Evolutionary conservation across 2,797 vertebrate species (phyloP), one percentile per base, ranked within the genome.

Genomic region (Helarctos malayanus): DNA sequence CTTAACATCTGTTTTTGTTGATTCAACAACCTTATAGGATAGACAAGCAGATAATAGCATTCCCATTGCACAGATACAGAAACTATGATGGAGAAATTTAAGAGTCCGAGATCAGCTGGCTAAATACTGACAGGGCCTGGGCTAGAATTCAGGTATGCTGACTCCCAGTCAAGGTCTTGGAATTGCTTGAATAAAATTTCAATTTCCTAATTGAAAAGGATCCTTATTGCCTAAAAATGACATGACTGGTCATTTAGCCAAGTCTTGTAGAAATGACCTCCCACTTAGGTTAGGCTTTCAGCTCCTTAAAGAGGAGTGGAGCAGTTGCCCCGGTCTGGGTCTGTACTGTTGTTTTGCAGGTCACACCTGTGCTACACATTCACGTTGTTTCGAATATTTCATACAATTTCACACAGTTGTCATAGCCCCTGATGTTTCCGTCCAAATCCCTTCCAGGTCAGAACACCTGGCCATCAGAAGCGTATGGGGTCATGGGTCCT

Each of bases 171-270:
- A 71, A 86, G 45, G 52, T 13, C 54, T 63, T 73, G 2, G 16
- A 61, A 84, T 35, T 88, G 14, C 59, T 59, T 79, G 83, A 57
- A 68, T 89, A 86, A 96, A 91, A 88, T 57, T 57, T 32, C 87
- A n/a, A 5, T 79, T 92, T 79, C 65, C 16, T 73, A 61, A 54
- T 68, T 86, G 52, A 63, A 92, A 97, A 73, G 45, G 12, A 52
- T 68, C 47, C 23, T 84, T 82, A 68, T 78, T 59, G 35, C 61
- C n/a, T 61, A 54, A 54, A 56, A 57, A 54, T 25, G 25, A 59
- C 27, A 25, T 1, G 16, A 49, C 47, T 61, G 21, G 15, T 87
- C 49, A 32, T 75, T 94, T 57, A 52, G 65, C 69, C 47, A 61
- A 57, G 32, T 79, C 56, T 27, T 89, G 21, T 9, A 83, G 69